A percentile compares a stretch with the other conserved stretches of the same genome.
Conservation (phyloP, 2,113 vertebrate species). For the Burhinus oedicnemus region DNA sequence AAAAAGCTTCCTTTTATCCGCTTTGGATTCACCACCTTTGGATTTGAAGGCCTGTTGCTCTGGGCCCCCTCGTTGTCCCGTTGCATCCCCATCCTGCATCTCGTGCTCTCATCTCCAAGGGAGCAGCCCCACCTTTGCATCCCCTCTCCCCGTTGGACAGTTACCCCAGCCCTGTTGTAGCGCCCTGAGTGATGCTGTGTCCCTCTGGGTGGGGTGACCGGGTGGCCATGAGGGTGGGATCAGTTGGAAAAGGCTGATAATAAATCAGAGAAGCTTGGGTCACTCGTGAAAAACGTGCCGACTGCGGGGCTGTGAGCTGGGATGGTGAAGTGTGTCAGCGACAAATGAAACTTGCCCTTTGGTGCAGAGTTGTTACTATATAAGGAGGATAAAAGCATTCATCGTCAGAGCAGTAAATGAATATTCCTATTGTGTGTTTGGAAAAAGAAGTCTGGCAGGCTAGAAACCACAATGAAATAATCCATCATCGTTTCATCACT, state of each 20-base stretch:
- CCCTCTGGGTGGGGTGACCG: fast-evolving
- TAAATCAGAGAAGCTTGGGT: neutral
- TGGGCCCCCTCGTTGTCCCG: fast-evolving
- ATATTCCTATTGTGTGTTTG: conserved; percentile 48
- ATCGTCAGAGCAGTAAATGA: neutral
- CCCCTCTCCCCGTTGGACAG: neutral
- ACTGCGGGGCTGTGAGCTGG: fast-evolving
- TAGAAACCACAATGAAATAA: neutral
- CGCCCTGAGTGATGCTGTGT: neutral
- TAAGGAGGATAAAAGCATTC: conserved; percentile 2
- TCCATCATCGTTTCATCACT: conserved; percentile 13
- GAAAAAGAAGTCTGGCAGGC: neutral
- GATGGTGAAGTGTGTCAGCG: neutral
- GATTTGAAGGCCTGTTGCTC: neutral
- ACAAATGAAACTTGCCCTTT: neutral
- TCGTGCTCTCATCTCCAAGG: neutral
- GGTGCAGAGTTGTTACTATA: conserved; percentile 39
- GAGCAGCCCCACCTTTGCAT: neutral
- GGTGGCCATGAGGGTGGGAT: neutral
- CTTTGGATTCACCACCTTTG: neutral
- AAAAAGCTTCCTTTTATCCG: neutral
- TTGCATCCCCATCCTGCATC: neutral
- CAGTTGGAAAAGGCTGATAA: neutral
- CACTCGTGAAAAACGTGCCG: neutral
- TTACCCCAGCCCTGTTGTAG: neutral